phyloP scores from a whole-genome alignment of 2,888 invertebrate species.

The Caenorhabditis wallacei region DNA sequence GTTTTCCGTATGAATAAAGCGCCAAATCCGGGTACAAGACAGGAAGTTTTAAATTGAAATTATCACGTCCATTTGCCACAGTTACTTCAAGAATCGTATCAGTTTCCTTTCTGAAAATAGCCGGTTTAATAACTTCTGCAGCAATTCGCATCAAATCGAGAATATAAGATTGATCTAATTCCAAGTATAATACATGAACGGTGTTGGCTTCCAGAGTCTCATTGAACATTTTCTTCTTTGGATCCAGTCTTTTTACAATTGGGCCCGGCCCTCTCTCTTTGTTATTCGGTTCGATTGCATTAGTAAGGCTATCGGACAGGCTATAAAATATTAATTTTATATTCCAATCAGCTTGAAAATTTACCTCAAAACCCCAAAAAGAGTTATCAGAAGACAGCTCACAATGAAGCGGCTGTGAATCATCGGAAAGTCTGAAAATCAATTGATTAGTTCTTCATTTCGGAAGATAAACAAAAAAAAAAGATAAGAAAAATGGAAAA shows the following conservation, averaged over 20 bases:
- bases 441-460: not conserved
- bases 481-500: slow-evolving; percentile 14
- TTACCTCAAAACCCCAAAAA: slow-evolving; percentile 3
- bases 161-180: not conserved
- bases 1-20: slow-evolving; percentile 37
- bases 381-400: not conserved
- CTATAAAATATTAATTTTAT: not conserved
- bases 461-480: not conserved
- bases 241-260: not conserved
- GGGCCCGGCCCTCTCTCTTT: not conserved
- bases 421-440: slow-evolving; percentile 28
- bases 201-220: slow-evolving; percentile 3
- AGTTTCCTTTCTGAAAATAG: not conserved
- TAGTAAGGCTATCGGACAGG: not conserved
- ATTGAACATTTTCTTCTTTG: slow-evolving; percentile 10
- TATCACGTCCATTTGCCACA: slow-evolving; percentile 53
- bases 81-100: slow-evolving; percentile 39
- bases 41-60: slow-evolving; percentile 39
- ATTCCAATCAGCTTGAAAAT: not conserved
- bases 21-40: slow-evolving; percentile 22
- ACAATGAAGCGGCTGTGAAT: not conserved
- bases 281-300: not conserved
- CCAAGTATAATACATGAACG: slow-evolving; percentile 14
- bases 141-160: slow-evolving; percentile 24
- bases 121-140: slow-evolving; percentile 10